Evolutionary conservation across 2,888 invertebrate genomes (phyloP), one percentile per base, ranked within the genome.

Genomic region (Kryphioiulus occultus): DNA sequence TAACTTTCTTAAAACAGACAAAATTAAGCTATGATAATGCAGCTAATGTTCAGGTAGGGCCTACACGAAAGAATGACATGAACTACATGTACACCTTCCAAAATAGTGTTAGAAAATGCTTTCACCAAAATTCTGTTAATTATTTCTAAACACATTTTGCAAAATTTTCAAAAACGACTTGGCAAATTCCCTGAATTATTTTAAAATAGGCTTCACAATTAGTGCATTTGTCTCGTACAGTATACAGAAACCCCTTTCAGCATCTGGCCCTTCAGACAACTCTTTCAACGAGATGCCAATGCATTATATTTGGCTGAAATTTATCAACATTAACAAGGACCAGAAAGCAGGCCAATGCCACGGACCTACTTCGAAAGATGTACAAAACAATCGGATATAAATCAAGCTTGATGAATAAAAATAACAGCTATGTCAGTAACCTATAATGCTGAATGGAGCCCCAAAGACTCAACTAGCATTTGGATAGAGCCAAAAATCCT

Each of bases 311-410:
- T 68, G 68, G 22, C 68, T 26, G 5, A 26, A 22, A 68, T 68
- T 22, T 68, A 68, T 68, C 22, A 17, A 47, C 15, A 68, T 5
- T 22, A 26, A 26, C 68, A 68, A 22, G 7, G 26, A 22, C 68
- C n/a, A 68, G 26, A 68, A 68, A 68, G 22, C 68, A 68, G 68
- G 68, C 68, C 68, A 68, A 68, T 68, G 68, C 26, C 68, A 22
- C 68, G 26, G 68, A 68, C 68, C 26, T 68, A 68, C 26, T 68
- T 68, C 68, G 7, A 68, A 68, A 26, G 68, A 68, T 68, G 68
- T 68, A 12, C 68, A 22, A 68, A 68, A 68, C 68, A 68, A 68
- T 68, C 68, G 22, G 68, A 68, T n/a, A 68, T 68, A 68, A 68
- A 26, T 0, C 22, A 68, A n/a, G 68, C 68, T 68, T 68, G 68